Conservation (phyloP, 2,113 vertebrate genomes). For the Chloropsis cyanopogon region DNA sequence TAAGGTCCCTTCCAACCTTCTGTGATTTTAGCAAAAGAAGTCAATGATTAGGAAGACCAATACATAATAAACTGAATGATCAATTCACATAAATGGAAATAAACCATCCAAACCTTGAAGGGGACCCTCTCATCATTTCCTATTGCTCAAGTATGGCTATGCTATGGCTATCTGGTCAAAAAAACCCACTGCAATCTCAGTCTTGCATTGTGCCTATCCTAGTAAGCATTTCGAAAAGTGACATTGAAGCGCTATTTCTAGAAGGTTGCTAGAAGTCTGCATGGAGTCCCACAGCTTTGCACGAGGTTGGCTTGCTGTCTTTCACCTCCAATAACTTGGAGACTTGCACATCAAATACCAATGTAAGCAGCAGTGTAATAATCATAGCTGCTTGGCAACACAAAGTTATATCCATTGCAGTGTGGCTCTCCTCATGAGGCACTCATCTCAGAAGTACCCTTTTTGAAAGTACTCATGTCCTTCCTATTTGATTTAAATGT, state of each 20-base stretch:
- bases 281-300: not conserved
- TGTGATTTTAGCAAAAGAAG: not conserved
- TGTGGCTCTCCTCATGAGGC: not conserved
- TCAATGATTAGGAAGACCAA: not conserved
- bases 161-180: not conserved
- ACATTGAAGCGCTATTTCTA: not conserved
- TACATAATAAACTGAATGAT: not conserved
- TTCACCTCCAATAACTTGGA: not conserved
- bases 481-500: not conserved
- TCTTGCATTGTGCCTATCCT: not conserved
- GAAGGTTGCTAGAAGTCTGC: not conserved
- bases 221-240: not conserved
- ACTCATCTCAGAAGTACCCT: not conserved
- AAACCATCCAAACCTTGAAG: not conserved
- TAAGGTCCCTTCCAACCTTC: not conserved
- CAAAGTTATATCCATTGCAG: not conserved
- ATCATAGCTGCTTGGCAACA: not conserved
- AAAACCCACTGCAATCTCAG: not conserved
- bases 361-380: not conserved
- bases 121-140: not conserved
- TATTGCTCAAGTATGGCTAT: not conserved
- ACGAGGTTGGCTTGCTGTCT: not conserved
- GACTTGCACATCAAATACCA: not conserved
- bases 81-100: not conserved
- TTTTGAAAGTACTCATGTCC: not conserved